Conservation (phyloP, 2,113 vertebrate species). For the Psammodynastes pulverulentus region DNA sequence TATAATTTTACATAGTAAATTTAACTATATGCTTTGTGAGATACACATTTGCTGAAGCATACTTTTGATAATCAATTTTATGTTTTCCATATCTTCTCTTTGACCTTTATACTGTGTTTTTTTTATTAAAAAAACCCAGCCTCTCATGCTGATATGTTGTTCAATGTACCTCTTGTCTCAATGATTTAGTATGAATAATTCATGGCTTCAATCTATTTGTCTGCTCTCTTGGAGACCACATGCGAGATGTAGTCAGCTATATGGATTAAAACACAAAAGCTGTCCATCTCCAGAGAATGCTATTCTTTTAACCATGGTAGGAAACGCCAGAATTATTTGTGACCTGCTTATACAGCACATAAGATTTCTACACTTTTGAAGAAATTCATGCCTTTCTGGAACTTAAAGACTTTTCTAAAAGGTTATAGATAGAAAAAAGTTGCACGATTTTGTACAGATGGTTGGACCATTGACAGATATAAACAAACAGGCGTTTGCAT, state of each 20-base stretch:
- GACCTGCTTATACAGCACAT: not conserved
- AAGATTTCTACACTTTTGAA: not conserved
- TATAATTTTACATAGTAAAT: not conserved
- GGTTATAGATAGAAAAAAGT: not conserved
- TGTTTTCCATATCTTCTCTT: not conserved
- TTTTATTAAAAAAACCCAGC: not conserved
- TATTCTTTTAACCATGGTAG: not conserved
- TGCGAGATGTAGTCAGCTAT: conserved; percentile 1
- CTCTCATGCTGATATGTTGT: not conserved
- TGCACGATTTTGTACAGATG: not conserved
- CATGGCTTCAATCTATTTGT: not conserved
- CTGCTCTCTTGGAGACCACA: conserved; percentile 11
- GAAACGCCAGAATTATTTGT: not conserved
- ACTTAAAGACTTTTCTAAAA: not conserved
- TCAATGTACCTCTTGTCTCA: not conserved
- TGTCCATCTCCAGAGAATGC: not conserved
- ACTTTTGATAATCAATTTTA: conserved; percentile 10
- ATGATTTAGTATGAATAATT: not conserved
- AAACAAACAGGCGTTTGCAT: not conserved
- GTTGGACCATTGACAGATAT: not conserved
- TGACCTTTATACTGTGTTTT: not conserved
- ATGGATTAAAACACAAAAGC: conserved; percentile 18
- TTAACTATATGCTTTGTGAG: not conserved
- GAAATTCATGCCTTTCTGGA: not conserved
- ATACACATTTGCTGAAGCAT: conserved; percentile 3